Base-by-base conservation (phyloP, 1,140 invertebrate species). In the Rhizoglyphus robini region DNA sequence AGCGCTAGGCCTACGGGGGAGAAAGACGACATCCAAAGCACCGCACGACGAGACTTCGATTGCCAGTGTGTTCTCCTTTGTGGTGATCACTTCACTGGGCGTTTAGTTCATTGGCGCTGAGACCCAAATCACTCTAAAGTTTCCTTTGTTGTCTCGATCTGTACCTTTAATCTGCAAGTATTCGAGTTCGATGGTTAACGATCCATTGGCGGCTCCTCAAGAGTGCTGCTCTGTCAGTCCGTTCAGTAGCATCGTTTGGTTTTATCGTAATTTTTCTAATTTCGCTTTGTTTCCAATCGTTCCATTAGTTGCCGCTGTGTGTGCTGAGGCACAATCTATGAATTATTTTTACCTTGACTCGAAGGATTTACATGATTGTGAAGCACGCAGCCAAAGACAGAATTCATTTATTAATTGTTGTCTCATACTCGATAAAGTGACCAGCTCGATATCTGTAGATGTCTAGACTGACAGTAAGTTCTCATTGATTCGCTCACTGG, bases 351-450 rank as follows among this genome's bases (percentile, higher is more conserved):
- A 60, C 36, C 58, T 60, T 60, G 58, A 30, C 58, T 60, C 27
- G 58, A 32, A 60, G 36, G 58, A 60, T 60, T 60, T 60, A 60
- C 58, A 60, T 29, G 36, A 60, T 60, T 46, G n/a, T n/a, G 23
- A 54, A 25, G 51, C 20, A 20, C 8, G 20, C 8, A 54, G 51
- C 51, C 51, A 32, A 23, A 5, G 51, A 59, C 15, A 60, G 27
- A 60, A 60, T 60, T 60, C 58, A 60, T 60, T 60, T 60, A 60
- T 60, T 60, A 60, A 60, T 60, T 60, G 27, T 60, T 60, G 58
- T 60, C 58, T 60, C 58, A 60, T 60, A 60, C 58, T 60, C 58
- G 58, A 60, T 60, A 29, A 60, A 60, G 15, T 32, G 58, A 60
- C 58, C 58, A 41, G 36, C 36, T n/a, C 51, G 51, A 54, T 54